Percentiles rank a stretch among this genome's conserved stretches.
Conservation (phyloP, 2,888 invertebrate genomes). For the Drosophila mulleri region DNA sequence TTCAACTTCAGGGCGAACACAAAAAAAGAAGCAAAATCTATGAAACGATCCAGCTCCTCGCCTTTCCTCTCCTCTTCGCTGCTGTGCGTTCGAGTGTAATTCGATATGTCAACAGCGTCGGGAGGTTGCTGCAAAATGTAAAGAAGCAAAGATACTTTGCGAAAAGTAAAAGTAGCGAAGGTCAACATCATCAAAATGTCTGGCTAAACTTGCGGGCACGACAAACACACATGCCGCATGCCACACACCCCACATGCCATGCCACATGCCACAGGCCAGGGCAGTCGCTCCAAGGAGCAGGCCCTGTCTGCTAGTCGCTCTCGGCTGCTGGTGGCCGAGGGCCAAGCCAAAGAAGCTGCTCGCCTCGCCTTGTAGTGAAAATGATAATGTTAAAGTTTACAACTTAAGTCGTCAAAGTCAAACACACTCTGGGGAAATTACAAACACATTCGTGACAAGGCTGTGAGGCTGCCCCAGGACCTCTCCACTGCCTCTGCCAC, state of each 20-base stretch:
- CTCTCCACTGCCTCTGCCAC: background rate
- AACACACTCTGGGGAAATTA: slow-evolving; percentile 84
- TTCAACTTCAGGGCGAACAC: slow-evolving; percentile 8
- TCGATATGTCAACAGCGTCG: slow-evolving; percentile 81
- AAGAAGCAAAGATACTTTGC: slow-evolving; percentile 55
- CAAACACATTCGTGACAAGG: slow-evolving; percentile 82
- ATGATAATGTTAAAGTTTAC: slow-evolving; percentile 85
- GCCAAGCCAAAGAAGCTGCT: slow-evolving; percentile 48
- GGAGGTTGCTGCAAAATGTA: slow-evolving; percentile 62
- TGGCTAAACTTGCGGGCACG: slow-evolving; percentile 57
- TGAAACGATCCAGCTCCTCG: slow-evolving; percentile 31
- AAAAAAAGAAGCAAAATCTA: slow-evolving; percentile 3
- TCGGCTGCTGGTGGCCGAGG: slow-evolving; percentile 34
- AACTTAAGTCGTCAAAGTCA: slow-evolving; percentile 85
- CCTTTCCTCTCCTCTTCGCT: background rate
- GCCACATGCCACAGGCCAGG: background rate
- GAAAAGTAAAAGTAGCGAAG: slow-evolving; percentile 79
- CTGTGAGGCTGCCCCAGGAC: slow-evolving; percentile 45
- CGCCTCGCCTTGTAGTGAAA: slow-evolving; percentile 63
- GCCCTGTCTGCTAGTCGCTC: slow-evolving; percentile 21
- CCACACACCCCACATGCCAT: slow-evolving; percentile 20
- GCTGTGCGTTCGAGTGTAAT: slow-evolving; percentile 61
- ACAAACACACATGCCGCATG: slow-evolving; percentile 45
- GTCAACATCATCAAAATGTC: slow-evolving; percentile 81
- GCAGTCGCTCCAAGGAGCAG: slow-evolving; percentile 9